phyloP scores from a whole-genome alignment of 2,113 vertebrate genomes.

The Taxidea taxus region DNA sequence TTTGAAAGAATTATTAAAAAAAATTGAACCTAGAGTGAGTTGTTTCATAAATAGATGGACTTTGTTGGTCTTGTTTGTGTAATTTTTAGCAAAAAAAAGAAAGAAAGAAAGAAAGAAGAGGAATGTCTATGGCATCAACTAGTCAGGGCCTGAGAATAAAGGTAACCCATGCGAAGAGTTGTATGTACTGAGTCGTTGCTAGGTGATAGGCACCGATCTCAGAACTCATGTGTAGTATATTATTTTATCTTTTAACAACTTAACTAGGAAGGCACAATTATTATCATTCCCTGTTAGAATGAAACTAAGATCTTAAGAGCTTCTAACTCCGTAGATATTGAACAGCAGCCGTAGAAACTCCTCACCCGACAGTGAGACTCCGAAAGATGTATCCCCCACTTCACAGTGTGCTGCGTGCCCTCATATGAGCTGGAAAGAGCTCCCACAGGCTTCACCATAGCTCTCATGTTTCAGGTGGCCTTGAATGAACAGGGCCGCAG shows the following conservation, averaged over 20 bases:
- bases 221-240: neutral
- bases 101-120: too few species aligned
- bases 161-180: neutral
- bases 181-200: neutral
- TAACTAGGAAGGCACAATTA: neutral
- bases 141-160: neutral
- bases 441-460: neutral
- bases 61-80: neutral
- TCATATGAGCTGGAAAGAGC: neutral
- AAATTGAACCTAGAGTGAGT: neutral
- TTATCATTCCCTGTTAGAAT: neutral
- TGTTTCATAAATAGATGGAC: neutral
- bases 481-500: neutral
- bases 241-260: slow-evolving; percentile 14
- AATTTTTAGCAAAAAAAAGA: neutral
- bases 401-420: neutral
- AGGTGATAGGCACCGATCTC: neutral
- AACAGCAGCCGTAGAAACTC: neutral
- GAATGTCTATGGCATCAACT: neutral
- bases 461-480: neutral
- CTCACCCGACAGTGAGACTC: neutral
- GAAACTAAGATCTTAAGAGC: neutral
- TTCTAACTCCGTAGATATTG: neutral
- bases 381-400: neutral
- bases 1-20: neutral